phyloP scores from a whole-genome alignment of 2,797 vertebrate genomes.

The Astyanax mexicanus region DNA sequence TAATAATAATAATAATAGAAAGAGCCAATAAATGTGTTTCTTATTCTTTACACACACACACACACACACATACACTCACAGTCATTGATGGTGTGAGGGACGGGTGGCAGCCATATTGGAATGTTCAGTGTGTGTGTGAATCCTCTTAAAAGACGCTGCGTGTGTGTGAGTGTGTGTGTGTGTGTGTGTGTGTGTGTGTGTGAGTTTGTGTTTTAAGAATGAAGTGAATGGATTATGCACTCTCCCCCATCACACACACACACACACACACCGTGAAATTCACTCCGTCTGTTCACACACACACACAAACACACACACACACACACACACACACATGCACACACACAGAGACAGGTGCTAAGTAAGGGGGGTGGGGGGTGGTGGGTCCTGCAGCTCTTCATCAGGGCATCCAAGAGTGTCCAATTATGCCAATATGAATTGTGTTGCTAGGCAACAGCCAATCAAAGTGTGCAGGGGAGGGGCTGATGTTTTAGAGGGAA shows the following conservation, averaged over 20 bases:
- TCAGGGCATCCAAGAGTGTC: slow-evolving; percentile 73
- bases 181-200: too few species aligned
- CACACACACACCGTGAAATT: neutral
- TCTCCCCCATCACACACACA: too few species aligned
- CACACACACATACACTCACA: neutral
- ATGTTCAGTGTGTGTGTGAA: neutral
- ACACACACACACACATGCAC: too few species aligned
- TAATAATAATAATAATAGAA: too few species aligned
- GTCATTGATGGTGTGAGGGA: slow-evolving; percentile 32
- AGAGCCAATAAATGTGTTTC: too few species aligned
- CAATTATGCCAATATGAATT: slow-evolving; percentile 81
- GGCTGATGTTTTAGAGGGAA: neutral
- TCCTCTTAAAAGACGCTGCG: slow-evolving; percentile 41
- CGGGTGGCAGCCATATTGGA: slow-evolving; percentile 34
- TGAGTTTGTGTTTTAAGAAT: too few species aligned
- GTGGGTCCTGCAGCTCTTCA: slow-evolving; percentile 67
- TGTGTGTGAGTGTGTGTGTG: too few species aligned
- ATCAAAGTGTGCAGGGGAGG: slow-evolving; percentile 64
- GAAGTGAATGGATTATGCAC: neutral
- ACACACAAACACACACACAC: neutral
- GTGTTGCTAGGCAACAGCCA: slow-evolving; percentile 80
- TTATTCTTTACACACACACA: neutral
- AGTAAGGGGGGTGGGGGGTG: neutral
- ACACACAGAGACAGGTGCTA: too few species aligned
- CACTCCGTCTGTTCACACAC: neutral